Base-by-base conservation (phyloP, 2,113 vertebrate species). In the Amia ocellicauda region DNA sequence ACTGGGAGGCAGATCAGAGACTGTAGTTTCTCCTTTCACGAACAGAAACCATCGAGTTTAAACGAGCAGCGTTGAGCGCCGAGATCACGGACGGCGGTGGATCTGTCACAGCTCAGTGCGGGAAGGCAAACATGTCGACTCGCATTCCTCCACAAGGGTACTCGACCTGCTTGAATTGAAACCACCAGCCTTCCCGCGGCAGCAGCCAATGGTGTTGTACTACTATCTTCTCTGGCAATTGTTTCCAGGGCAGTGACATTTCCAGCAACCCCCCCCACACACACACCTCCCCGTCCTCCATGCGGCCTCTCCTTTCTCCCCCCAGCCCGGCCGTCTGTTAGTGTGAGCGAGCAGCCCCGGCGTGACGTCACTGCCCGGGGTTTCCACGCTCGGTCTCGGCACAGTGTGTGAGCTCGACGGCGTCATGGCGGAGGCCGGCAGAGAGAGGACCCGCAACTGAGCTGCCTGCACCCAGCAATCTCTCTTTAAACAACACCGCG, bases 341-440 rank as follows among this genome's bases (percentile, higher is more conserved):
- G 55, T 55, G 49, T 16, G 41, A 56, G 49, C 55, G 7, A 29
- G 56, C n/a, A 56, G 60, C 66, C 52, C 42, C 56, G 58, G 50
- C 40, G 69, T 89, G 67, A 88, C 88, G 89, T 90, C 88, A 91
- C 81, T 69, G 71, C 76, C 77, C 86, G 84, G 87, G 86, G 88
- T 89, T 88, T 89, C 88, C 57, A 80, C 63, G 31, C 75, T 71
- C 68, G 22, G 66, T 56, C 60, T 66, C 55, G 58, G 43, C 66
- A 57, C 64, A 79, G 82, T 71, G 76, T 74, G 83, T 76, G 83
- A 75, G 64, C 64, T 76, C 70, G 83, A 85, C 82, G 78, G 81
- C 84, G 85, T 91, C 83, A 91, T 89, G 88, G 84, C 84, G 78
- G 85, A 85, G 86, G 78, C 88, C 88, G 88, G 86, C 73, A 83